These are phyloP conservation scores for Brachyopa scutellaris DNA, from an alignment of 2,888 invertebrate species.

Conservation along the genomic window DNA sequence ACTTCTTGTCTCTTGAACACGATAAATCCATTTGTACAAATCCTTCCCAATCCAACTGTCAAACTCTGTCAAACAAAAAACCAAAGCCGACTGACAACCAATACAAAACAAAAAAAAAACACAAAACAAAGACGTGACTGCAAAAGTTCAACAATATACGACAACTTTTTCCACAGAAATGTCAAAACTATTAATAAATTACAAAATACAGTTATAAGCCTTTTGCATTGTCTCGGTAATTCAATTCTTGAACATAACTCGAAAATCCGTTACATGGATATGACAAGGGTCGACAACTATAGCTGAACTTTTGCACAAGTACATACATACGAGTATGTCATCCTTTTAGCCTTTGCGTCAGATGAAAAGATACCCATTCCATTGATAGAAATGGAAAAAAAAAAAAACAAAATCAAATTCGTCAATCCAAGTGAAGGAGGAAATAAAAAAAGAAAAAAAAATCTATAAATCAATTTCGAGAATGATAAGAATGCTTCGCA, in stretches of 20 bases:
- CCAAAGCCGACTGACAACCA: constrained; percentile 3
- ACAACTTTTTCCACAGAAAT: not conserved
- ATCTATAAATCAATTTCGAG: constrained; percentile 47
- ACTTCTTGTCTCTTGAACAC: constrained; percentile 18
- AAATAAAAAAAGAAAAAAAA: not conserved
- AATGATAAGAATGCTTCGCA: constrained; percentile 41
- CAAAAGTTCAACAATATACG: not conserved
- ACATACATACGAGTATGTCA: too few relatives aligned
- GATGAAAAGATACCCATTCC: not conserved
- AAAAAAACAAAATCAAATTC: constrained; percentile 8
- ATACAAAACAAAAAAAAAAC: not conserved
- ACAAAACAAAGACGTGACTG: constrained; percentile 14
- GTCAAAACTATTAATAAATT: constrained; percentile 48
- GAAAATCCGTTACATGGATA: constrained; percentile 5
- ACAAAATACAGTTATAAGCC: constrained; percentile 37
- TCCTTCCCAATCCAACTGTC: constrained; percentile 51
- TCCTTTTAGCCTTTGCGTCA: constrained; percentile 18
- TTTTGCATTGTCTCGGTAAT: constrained; percentile 21
- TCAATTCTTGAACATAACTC: constrained; percentile 18
- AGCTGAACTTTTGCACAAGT: constrained; percentile 3
- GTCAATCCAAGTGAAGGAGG: constrained; percentile 5
- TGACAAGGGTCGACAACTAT: constrained; percentile 41
- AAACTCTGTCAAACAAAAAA: constrained; percentile 22
- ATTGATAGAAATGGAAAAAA: constrained; percentile 12
- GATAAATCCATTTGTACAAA: constrained; percentile 52